phyloP scores from a whole-genome alignment of 2,888 invertebrate species.

The Bellardia pandia region DNA sequence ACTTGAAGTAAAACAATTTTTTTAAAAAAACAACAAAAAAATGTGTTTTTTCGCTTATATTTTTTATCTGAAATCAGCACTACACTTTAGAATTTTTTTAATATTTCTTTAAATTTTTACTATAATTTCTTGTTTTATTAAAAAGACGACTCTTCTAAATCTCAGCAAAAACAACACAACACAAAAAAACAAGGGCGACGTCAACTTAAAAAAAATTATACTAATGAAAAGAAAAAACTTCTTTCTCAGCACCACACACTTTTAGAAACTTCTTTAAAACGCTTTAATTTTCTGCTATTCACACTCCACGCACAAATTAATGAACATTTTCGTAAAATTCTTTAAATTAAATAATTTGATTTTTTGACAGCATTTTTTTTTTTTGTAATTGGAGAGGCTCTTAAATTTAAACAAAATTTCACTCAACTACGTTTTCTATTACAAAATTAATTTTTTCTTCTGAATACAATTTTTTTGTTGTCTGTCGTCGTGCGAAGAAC shows the following conservation, averaged over 20 bases:
- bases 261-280: slow-evolving; percentile 11
- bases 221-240: slow-evolving; percentile 47
- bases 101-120: background rate
- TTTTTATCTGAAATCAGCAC: background rate
- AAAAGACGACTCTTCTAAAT: slow-evolving; percentile 24
- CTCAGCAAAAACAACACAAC: slow-evolving; percentile 51
- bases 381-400: background rate
- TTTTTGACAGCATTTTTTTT: slow-evolving; percentile 17
- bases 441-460: slow-evolving; percentile 25
- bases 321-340: slow-evolving; percentile 19
- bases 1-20: background rate
- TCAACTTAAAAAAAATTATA: slow-evolving; percentile 66
- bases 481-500: slow-evolving; percentile 61
- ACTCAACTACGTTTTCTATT: slow-evolving; percentile 58
- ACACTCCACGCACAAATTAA: slow-evolving; percentile 10
- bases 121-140: slow-evolving; percentile 11
- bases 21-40: background rate
- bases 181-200: slow-evolving; percentile 70
- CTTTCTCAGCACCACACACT: slow-evolving; percentile 49
- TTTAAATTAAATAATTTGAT: slow-evolving; percentile 10
- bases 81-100: background rate
- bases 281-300: slow-evolving; percentile 16
- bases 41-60: background rate
- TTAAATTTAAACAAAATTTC: slow-evolving; percentile 35
- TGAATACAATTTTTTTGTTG: slow-evolving; percentile 46